These are phyloP conservation scores for Callyntrura sp. DNA, from an alignment of 2,888 invertebrate genomes.

Conservation along the genomic window DNA sequence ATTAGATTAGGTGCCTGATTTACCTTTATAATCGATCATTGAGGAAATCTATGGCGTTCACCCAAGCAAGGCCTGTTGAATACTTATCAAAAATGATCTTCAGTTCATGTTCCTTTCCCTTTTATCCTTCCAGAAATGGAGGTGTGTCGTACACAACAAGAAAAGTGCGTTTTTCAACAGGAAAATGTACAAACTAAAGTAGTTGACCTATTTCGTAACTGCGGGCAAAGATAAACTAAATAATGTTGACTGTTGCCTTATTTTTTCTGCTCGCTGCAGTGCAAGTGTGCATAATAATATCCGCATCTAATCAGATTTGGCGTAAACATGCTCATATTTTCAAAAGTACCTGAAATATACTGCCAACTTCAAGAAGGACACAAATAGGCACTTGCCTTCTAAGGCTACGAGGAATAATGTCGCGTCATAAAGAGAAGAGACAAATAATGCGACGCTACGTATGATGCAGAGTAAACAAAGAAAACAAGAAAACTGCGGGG, in stretches of 20 bases:
- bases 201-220: conserved; percentile 44
- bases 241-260: too few species aligned
- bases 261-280: background rate
- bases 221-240: background rate
- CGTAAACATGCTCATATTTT: background rate
- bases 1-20: too few species aligned
- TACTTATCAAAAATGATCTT: too few species aligned
- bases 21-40: too few species aligned
- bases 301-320: conserved; percentile 32
- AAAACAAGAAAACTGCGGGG: background rate
- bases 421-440: too few species aligned
- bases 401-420: conserved; percentile 3
- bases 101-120: background rate
- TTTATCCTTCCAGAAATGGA: conserved; percentile 40
- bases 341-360: conserved; percentile 36
- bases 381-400: too few species aligned
- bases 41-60: too few species aligned
- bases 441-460: too few species aligned
- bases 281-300: conserved; percentile 6
- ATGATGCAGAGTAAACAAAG: background rate
- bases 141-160: conserved; percentile 22
- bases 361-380: background rate
- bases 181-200: conserved; percentile 31
- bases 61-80: too few species aligned
- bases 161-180: background rate